phyloP scores from a whole-genome alignment of 2,113 vertebrate genomes.

The Esox niger region DNA sequence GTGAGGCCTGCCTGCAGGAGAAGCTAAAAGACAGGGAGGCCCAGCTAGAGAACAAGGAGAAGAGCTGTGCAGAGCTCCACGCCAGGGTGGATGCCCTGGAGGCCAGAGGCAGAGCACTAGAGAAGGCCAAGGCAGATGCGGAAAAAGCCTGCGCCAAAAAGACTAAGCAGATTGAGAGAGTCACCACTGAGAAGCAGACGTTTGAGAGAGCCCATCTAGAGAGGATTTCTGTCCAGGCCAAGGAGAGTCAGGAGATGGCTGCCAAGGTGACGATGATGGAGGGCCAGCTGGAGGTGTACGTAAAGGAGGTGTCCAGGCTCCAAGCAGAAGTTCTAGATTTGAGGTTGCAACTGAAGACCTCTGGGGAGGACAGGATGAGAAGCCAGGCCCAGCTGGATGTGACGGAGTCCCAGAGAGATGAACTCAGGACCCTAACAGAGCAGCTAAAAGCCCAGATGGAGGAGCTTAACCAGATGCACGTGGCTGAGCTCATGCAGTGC shows the following conservation, averaged over 20 bases:
- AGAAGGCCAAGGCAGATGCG: constrained; percentile 61
- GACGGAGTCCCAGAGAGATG: constrained; percentile 62
- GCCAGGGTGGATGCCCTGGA: constrained; percentile 56
- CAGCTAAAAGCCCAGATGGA: constrained; percentile 81
- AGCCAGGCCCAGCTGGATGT: constrained; percentile 73
- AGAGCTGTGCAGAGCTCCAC: constrained; percentile 63
- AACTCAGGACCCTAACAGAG: constrained; percentile 78
- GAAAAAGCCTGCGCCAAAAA: constrained; percentile 64
- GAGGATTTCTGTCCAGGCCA: constrained; percentile 48
- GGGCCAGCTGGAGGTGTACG: constrained; percentile 75
- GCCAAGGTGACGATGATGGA: constrained; percentile 69
- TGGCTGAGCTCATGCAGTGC: constrained; percentile 76
- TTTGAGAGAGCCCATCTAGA: constrained; percentile 67
- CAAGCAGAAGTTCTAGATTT: constrained; percentile 73
- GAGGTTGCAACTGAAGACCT: constrained; percentile 69
- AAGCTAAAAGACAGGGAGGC: constrained; percentile 70
- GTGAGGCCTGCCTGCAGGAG: constrained; percentile 69
- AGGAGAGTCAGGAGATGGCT: constrained; percentile 62
- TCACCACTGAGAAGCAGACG: constrained; percentile 62
- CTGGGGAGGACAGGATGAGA: constrained; percentile 70
- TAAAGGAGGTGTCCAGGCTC: constrained; percentile 75
- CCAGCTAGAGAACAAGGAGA: constrained; percentile 66
- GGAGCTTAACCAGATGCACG: constrained; percentile 77
- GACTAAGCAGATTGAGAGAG: constrained; percentile 55
- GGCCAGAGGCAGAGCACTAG: constrained; percentile 62